Evolutionary conservation across 2,113 vertebrate species (phyloP).

Genomic region (Cavia aperea): DNA sequence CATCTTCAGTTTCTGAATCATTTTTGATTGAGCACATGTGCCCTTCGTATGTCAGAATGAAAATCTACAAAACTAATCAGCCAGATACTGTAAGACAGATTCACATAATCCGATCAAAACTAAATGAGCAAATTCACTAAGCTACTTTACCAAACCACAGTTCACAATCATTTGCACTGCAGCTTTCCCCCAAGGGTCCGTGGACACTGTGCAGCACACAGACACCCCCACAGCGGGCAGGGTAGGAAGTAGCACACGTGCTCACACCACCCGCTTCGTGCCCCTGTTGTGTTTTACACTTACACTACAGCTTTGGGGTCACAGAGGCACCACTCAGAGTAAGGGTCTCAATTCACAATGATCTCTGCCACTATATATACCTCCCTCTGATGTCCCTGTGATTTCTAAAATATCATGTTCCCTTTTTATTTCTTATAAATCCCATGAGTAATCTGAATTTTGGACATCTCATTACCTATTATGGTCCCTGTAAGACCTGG

Average conservation of each 20-base stretch:
- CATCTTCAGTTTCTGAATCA: not conserved
- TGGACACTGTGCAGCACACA: not conserved
- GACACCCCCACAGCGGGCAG: not conserved
- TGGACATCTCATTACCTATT: constrained; percentile 26
- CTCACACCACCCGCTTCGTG: not conserved
- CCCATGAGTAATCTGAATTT: constrained; percentile 9
- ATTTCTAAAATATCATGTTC: not conserved
- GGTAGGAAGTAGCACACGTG: not conserved
- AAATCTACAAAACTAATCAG: not conserved
- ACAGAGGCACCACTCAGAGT: not conserved
- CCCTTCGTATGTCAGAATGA: not conserved
- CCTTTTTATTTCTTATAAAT: constrained; percentile 42
- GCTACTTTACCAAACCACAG: constrained; percentile 30
- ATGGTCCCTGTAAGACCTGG: not conserved
- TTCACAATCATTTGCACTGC: constrained; percentile 25
- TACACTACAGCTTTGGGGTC: not conserved
- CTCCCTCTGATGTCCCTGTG: not conserved
- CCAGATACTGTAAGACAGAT: not conserved
- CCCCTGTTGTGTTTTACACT: not conserved
- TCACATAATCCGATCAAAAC: constrained; percentile 36
- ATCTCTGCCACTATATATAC: not conserved
- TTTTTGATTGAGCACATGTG: not conserved
- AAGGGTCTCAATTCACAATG: not conserved
- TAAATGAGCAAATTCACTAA: constrained; percentile 46
- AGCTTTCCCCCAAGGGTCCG: not conserved